Base-by-base conservation (phyloP, 2,888 invertebrate genomes). In the Drosophila villosipedis region DNA sequence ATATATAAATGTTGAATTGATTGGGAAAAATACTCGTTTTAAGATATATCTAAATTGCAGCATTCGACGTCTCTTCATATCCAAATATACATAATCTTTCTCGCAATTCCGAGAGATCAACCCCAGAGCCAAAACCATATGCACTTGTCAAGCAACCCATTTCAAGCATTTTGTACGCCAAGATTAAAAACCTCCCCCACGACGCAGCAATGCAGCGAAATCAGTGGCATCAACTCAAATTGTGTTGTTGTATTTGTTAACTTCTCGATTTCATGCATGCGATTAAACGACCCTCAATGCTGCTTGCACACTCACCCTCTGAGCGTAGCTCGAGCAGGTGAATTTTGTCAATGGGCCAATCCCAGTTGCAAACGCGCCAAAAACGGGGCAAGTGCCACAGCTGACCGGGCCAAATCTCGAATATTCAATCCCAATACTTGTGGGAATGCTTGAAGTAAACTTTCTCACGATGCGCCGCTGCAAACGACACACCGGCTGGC, bases 391-490 rank as follows among this genome's bases (percentile, higher is more conserved):
- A 87, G 82, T 85, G 85, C 78, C 83, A 77, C 90, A 85, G 89
- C 85, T 90, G 85, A 85, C 83, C 87, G 76, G 69, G 73, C 81
- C 80, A 54, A 82, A 71, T 78, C 77, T 71, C 63, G 55, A 68
- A 84, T 91, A 70, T 79, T 62, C 80, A 84, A 84, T 87, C 67
- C 87, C 89, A 90, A 87, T 87, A 89, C 91, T 87, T 93, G 93
- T 93, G 93, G 93, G 93, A 93, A 93, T 93, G 91, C 90, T 87
- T 90, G 89, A 86, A 91, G 91, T 91, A 88, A 92, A 93, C 91
- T 93, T 93, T 93, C 93, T 93, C 93, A 93, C 93, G 93, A 93
- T 93, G 89, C 83, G 83, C 72, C 78, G 83, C 74, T 76, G 82
- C 84, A 76, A 80, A 81, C 69, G 84, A 72, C 74, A 74, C 83